Evolutionary conservation across 2,797 vertebrate species (phyloP).

Genomic region (Catharus ustulatus): DNA sequence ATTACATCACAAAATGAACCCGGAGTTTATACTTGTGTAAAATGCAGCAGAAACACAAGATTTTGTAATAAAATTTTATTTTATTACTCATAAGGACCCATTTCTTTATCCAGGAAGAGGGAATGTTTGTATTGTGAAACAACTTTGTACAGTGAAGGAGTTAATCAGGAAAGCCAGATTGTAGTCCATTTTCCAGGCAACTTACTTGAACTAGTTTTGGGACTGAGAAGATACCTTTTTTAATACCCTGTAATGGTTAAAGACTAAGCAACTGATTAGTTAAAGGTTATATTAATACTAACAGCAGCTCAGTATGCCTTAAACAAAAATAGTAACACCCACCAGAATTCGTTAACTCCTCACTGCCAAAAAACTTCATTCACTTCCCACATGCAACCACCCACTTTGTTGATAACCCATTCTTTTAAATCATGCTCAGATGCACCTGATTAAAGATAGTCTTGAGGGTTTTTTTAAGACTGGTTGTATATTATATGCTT

Average conservation of each 20-base stretch:
- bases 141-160: not conserved
- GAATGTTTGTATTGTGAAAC: not conserved
- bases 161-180: not conserved
- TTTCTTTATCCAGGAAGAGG: not conserved
- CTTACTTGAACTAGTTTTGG: not conserved
- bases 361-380: not conserved
- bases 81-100: not conserved
- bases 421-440: conserved; percentile 35
- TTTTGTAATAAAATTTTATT: not conserved
- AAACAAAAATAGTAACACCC: conserved; percentile 15
- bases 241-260: not conserved
- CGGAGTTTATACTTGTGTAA: not conserved
- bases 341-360: not conserved
- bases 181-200: not conserved
- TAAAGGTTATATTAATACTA: not conserved
- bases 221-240: not conserved
- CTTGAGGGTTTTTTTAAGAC: not conserved
- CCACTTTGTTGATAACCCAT: conserved; percentile 27
- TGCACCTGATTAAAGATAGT: conserved; percentile 6
- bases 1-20: not conserved
- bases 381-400: conserved; percentile 43
- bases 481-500: not conserved
- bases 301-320: not conserved
- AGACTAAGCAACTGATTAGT: not conserved
- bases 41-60: not conserved